phyloP scores from a whole-genome alignment of 1,140 invertebrate genomes.

The Lutraria rhynchaena region DNA sequence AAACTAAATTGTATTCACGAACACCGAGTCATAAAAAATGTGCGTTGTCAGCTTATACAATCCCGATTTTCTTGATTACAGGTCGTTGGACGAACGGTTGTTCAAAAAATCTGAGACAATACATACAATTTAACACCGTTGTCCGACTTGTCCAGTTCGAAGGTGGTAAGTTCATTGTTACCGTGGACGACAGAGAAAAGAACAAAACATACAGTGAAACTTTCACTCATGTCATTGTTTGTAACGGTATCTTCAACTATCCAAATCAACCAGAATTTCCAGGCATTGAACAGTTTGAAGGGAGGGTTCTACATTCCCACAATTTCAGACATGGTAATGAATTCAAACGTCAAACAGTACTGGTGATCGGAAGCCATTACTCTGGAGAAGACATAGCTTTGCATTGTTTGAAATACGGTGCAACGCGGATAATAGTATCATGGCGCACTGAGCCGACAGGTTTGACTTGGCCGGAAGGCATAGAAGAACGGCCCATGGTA shows the following conservation, averaged over 20 bases:
- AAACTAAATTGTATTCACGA: too few relatives aligned
- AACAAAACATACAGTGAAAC: neutral
- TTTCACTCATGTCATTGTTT: conserved; percentile 52
- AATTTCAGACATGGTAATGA: conserved; percentile 32
- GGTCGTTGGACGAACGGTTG: conserved; percentile 7
- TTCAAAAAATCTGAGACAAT: neutral
- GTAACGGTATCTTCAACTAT: conserved; percentile 37
- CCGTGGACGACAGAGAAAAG: conserved; percentile 9
- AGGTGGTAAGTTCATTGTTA: conserved; percentile 43
- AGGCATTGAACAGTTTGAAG: conserved; percentile 33
- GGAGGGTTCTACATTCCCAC: conserved; percentile 54
- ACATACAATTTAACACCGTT: conserved; percentile 11
- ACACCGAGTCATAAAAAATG: too few relatives aligned
- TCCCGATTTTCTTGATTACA: neutral
- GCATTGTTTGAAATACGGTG: conserved; percentile 42
- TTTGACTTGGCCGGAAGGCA: conserved; percentile 23
- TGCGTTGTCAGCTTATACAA: too few relatives aligned
- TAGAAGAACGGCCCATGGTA: conserved; percentile 41
- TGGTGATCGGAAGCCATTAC: conserved; percentile 38
- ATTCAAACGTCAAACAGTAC: conserved; percentile 47
- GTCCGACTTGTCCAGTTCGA: conserved; percentile 16
- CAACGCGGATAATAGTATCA: conserved; percentile 6
- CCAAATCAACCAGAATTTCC: conserved; percentile 34
- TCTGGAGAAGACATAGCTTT: conserved; percentile 53
- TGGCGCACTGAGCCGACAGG: conserved; percentile 5